Base-by-base conservation (phyloP, 2,888 invertebrate species). In the Parapristionchus giblindavisi region DNA sequence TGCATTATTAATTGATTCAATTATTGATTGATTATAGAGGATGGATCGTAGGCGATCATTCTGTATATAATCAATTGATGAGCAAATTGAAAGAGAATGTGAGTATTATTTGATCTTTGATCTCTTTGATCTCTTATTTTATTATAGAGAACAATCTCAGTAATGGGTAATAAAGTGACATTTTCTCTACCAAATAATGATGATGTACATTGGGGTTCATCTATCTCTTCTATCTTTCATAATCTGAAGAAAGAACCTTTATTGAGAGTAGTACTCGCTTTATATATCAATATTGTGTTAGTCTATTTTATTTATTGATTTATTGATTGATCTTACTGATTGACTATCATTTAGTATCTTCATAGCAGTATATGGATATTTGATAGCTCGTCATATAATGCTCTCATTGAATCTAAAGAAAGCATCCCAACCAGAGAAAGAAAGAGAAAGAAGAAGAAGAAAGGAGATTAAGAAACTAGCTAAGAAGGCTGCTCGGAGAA, bases 311-410 rank as follows among this genome's bases (percentile, higher is more conserved):
- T 52, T 4, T 32, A 1, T 32, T 58, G 34, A n/a, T n/a, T 32
- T 58, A 36, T 29, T 58, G 27, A n/a, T 3, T 29, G 58, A 11
- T 58, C 3, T 58, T 32, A 32, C 36, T 58, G 32, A 56, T 56
- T n/a, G 4, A 17, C 32, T 14, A 56, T 17, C 32, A 29, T 56
- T 4, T 56, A 34, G 68, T 32, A 68, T 68, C 51, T 68, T 68
- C 68, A 68, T 68, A 32, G 68, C 52, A 34, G 68, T 68, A 1
- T 68, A 68, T 32, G 52, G 51, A n/a, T 68, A 68, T 21, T 52
- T 68, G 34, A 68, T 68, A 34, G 68, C 52, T 24, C 68, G 68
- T 21, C 68, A 68, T 36, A 68, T 68, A 24, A 68, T 68, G 68
- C 34, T 68, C 36, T 68, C 68, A 5, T 34, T 68, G 51, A 68